Conservation (phyloP, 1,140 invertebrate species). For the Cyrtorhinus lividipennis region DNA sequence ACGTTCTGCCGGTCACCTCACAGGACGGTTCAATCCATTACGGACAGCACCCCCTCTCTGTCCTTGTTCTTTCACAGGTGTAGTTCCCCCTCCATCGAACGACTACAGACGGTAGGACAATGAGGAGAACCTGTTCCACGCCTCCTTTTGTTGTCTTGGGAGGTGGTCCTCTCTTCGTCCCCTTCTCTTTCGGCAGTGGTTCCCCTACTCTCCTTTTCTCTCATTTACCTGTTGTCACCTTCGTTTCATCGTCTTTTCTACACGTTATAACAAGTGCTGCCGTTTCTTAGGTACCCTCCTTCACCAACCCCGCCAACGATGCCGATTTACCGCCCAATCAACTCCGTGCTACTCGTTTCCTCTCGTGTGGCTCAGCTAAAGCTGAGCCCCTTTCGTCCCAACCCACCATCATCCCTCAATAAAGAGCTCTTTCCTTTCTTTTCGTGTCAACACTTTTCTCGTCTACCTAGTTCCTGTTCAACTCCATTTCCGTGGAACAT, state of each 20-base stretch:
- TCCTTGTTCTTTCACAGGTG: too few species aligned
- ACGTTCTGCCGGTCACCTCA: background rate
- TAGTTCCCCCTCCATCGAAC: background rate
- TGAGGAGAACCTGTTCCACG: background rate
- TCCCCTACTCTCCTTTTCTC: background rate
- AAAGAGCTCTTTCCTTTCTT: too few species aligned
- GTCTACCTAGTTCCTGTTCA: too few species aligned
- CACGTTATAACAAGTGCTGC: background rate
- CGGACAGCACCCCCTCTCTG: background rate
- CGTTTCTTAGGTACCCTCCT: background rate
- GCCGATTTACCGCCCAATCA: background rate
- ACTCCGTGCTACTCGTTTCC: background rate
- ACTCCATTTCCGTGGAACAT: too few species aligned
- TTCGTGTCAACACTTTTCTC: too few species aligned
- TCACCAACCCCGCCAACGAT: too few species aligned
- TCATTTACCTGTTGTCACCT: constrained; percentile 8
- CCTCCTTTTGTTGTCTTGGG: background rate
- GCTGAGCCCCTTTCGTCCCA: background rate
- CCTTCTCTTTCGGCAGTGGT: background rate
- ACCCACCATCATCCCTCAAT: too few species aligned
- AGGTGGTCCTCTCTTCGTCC: background rate
- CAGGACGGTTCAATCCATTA: background rate
- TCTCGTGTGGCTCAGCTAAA: background rate
- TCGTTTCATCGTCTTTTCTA: background rate
- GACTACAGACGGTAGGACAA: background rate